phyloP scores from a whole-genome alignment of 2,113 vertebrate genomes.

The Sinocyclocheilus anophthalmus region DNA sequence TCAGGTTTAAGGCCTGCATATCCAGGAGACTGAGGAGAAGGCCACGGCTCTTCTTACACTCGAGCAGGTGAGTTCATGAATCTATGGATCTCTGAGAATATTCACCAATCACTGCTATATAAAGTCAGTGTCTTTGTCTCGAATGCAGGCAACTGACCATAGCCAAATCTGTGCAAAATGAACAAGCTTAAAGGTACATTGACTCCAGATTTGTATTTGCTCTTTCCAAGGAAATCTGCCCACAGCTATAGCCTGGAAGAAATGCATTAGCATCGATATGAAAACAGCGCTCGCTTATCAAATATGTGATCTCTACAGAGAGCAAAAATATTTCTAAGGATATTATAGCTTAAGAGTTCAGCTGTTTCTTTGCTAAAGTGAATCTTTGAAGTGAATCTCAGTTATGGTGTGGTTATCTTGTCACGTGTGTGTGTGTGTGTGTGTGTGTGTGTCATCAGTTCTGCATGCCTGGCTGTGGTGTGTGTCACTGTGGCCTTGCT shows the following conservation, averaged over 20 bases:
- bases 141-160: background rate
- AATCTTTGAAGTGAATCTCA: background rate
- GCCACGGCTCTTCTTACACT: constrained; percentile 57
- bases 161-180: constrained; percentile 59
- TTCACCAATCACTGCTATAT: constrained; percentile 64
- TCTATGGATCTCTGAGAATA: constrained; percentile 52
- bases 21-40: constrained; percentile 27
- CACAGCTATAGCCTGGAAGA: background rate
- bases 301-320: background rate
- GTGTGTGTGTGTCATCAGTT: constrained; percentile 5
- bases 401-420: background rate
- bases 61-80: constrained; percentile 50
- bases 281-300: background rate
- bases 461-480: constrained; percentile 59
- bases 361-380: background rate
- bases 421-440: background rate
- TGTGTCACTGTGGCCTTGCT: constrained; percentile 31
- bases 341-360: background rate
- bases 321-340: background rate
- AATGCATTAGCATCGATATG: background rate
- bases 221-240: background rate
- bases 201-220: background rate
- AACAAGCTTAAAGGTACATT: constrained; percentile 61
- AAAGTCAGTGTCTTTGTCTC: constrained; percentile 43
- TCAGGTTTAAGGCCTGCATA: background rate